Conservation (phyloP, 92 coral and sea anemone species). For the Meandrina meandrites region DNA sequence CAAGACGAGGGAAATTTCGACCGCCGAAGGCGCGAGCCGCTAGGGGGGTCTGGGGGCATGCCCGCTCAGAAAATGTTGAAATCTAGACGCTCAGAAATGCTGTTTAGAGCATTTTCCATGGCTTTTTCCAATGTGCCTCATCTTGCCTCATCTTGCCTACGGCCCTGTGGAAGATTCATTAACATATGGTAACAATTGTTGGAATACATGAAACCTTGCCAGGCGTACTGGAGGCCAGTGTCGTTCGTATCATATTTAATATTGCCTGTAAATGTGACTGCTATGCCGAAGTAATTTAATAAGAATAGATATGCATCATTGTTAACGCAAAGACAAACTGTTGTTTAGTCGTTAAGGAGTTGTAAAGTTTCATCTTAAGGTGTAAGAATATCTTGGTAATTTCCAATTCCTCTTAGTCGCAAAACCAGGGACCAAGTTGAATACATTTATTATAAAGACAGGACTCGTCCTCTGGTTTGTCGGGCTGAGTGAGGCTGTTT, state of each 20-base stretch:
- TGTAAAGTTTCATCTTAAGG: neutral
- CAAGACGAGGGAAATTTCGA: too few species aligned
- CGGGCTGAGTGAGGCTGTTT: neutral
- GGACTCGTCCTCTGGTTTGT: neutral
- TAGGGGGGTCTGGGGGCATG: too few species aligned
- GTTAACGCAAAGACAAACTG: neutral
- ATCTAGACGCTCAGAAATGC: too few species aligned
- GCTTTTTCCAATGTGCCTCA: too few species aligned
- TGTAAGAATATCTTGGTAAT: neutral
- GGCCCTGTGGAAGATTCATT: too few species aligned
- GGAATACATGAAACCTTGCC: neutral
- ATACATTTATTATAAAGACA: neutral
- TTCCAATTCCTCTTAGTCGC: neutral
- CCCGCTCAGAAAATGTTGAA: too few species aligned
- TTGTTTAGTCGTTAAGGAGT: neutral
- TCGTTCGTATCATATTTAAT: too few species aligned
- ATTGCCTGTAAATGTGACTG: neutral
- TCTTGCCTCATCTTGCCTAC: too few species aligned
- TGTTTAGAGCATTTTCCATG: too few species aligned
- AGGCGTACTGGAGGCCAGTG: too few species aligned
- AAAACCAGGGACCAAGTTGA: conserved; percentile 1
- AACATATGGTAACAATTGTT: neutral
- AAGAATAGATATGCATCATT: neutral
- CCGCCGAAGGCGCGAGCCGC: too few species aligned
- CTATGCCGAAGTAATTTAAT: neutral